Percentiles rank a stretch among this genome's conserved stretches.
phyloP scores from a whole-genome alignment of 2,797 vertebrate genomes.

The Crypturellus tataupa region DNA sequence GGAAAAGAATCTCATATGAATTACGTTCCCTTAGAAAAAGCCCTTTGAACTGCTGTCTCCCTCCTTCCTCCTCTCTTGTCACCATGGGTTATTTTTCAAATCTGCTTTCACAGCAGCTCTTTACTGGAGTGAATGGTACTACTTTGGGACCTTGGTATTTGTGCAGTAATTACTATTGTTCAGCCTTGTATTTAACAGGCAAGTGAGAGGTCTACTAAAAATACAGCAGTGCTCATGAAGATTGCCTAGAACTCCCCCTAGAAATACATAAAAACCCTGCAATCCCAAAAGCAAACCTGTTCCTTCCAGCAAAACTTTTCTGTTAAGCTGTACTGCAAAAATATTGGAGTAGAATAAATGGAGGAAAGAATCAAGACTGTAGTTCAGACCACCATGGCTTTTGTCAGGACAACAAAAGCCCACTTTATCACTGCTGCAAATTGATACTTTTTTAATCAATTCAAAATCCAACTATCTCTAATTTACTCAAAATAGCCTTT shows the following conservation, averaged over 20 bases:
- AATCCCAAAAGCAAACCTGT: background rate
- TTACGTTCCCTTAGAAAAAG: conserved; percentile 23
- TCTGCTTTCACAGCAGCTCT: conserved; percentile 49
- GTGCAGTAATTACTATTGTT: conserved; percentile 60
- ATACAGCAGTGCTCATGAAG: conserved; percentile 21
- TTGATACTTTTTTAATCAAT: background rate
- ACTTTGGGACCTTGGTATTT: conserved; percentile 38
- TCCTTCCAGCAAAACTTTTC: background rate
- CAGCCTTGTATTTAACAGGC: conserved; percentile 51
- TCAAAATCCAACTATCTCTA: conserved; percentile 13
- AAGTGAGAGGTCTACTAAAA: conserved; percentile 62
- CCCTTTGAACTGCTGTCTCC: conserved; percentile 21
- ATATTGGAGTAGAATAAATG: background rate
- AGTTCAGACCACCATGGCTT: background rate
- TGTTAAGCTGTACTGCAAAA: background rate
- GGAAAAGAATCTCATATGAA: conserved; percentile 1
- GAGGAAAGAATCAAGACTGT: background rate
- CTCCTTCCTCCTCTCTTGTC: conserved; percentile 10
- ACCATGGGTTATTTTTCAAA: conserved; percentile 48
- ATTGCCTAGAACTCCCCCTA: conserved; percentile 23
- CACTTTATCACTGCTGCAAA: conserved; percentile 21
- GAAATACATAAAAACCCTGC: conserved; percentile 24
- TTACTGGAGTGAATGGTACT: conserved; percentile 15
- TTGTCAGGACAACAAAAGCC: background rate
- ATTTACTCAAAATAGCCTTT: conserved; percentile 34